Percentiles rank a stretch among this genome's conserved stretches.
Evolutionary conservation across 2,113 vertebrate species (phyloP).

Genomic region (Arvicanthis niloticus): DNA sequence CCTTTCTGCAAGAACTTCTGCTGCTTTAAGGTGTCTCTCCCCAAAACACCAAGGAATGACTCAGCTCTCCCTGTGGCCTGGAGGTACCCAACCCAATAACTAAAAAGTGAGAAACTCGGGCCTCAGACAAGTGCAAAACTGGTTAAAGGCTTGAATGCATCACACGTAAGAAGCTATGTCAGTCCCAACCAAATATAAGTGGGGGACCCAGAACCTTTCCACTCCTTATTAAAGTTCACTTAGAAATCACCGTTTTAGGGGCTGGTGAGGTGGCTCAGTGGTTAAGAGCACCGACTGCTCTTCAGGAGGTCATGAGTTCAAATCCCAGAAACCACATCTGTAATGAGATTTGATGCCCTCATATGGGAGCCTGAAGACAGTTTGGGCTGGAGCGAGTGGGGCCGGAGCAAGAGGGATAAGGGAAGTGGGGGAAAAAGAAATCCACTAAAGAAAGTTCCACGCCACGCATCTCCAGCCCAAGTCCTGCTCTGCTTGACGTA

Average conservation of each 20-base stretch:
- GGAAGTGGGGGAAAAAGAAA: too few relatives aligned
- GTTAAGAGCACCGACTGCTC: too few relatives aligned
- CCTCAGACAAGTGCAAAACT: not conserved
- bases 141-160: not conserved
- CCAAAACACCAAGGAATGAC: not conserved
- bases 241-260: not conserved
- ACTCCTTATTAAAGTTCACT: not conserved
- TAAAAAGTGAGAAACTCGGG: not conserved
- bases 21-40: not conserved
- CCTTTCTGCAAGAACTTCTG: not conserved
- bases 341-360: too few relatives aligned
- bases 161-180: not conserved
- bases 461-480: too few relatives aligned
- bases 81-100: not conserved
- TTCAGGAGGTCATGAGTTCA: too few relatives aligned
- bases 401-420: too few relatives aligned
- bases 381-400: too few relatives aligned
- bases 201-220: not conserved
- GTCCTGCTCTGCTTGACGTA: not conserved
- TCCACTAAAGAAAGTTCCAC: too few relatives aligned
- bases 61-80: not conserved
- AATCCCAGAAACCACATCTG: too few relatives aligned
- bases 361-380: too few relatives aligned
- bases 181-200: not conserved
- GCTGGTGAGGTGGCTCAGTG: too few relatives aligned